Evolutionary conservation across 1,140 invertebrate species (phyloP), one percentile per base, ranked within the genome.

Genomic region (Monochamus saltuarius): DNA sequence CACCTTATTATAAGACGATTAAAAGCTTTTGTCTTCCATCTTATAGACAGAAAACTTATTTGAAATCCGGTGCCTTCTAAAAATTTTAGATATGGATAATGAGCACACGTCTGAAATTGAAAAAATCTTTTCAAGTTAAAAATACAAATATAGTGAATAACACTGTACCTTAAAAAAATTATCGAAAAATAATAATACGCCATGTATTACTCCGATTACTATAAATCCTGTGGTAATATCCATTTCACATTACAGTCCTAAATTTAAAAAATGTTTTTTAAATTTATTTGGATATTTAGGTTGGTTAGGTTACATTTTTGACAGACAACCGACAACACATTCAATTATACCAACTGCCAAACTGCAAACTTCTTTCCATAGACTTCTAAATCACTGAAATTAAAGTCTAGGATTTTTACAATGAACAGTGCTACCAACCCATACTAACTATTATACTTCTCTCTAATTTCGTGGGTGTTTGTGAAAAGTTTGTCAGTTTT

Each of bases 41-140:
- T 83, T 38, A 93, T 79, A 47, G 84, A 82, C 35, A 92, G 81
- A 43, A 88, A 81, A 52, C 85, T 82, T 14, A 93, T 81, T 69
- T 84, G 84, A 10, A 93, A 61, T 9, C 90, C 90, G 35, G 87
- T 88, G 52, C 86, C 88, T 74, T 89, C 83, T 53, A 92, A 66
- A 68, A 92, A 87, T 57, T 85, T 84, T 50, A 89, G 79, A 70
- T 92, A 92, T 0, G 89, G 89, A 71, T 88, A 88, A 72, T 90
- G 87, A 73, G 88, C 86, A 76, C 89, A 92, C 69, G 86, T 87
- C 89, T 91, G 79, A 68, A 88, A 72, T 68, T 71, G 68, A 65
- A 57, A 50, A 39, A 36, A 56, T 43, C 22, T 58, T 47, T 42
- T 54, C 42, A 68, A 61, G 43, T 42, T 55, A 43, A 55, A 16